Percentiles rank a stretch among this genome's conserved stretches.
Evolutionary conservation across 1,140 invertebrate genomes (phyloP).

Genomic region (Temnothorax nylanderi): DNA sequence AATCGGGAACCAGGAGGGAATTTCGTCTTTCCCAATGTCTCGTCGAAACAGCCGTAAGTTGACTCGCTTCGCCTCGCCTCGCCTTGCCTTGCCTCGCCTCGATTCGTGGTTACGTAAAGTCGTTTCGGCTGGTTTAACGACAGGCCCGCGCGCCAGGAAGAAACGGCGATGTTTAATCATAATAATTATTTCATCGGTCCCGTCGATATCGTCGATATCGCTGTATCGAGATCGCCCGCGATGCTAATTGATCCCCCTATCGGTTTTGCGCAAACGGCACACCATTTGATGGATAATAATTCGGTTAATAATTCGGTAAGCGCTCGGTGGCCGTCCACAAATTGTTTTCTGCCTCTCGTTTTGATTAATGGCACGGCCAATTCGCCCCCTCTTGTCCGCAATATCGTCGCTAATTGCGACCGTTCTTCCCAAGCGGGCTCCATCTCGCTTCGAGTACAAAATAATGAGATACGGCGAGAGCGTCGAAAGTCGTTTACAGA

Average conservation of each 20-base stretch:
- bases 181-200: constrained; percentile 24
- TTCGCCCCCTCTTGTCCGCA: constrained; percentile 13
- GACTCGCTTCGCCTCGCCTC: not conserved
- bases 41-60: not conserved
- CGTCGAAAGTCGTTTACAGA: constrained; percentile 61
- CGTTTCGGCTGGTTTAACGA: constrained; percentile 23
- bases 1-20: not conserved
- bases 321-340: constrained; percentile 30
- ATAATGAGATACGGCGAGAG: constrained; percentile 65
- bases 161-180: constrained; percentile 27
- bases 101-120: constrained; percentile 18
- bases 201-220: not conserved
- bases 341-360: constrained; percentile 62
- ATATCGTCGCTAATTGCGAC: constrained; percentile 63
- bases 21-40: constrained; percentile 22
- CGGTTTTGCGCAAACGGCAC: not conserved
- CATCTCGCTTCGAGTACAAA: constrained; percentile 19
- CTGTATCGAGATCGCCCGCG: not conserved
- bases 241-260: not conserved
- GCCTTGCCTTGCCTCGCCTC: not conserved
- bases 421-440: constrained; percentile 35
- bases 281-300: constrained; percentile 37
- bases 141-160: not conserved
- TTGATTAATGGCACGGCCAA: constrained; percentile 65
- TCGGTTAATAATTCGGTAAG: constrained; percentile 51